These are phyloP conservation scores for Drosophila burlai DNA, from an alignment of 1,140 invertebrate species.

Conservation along the genomic window DNA sequence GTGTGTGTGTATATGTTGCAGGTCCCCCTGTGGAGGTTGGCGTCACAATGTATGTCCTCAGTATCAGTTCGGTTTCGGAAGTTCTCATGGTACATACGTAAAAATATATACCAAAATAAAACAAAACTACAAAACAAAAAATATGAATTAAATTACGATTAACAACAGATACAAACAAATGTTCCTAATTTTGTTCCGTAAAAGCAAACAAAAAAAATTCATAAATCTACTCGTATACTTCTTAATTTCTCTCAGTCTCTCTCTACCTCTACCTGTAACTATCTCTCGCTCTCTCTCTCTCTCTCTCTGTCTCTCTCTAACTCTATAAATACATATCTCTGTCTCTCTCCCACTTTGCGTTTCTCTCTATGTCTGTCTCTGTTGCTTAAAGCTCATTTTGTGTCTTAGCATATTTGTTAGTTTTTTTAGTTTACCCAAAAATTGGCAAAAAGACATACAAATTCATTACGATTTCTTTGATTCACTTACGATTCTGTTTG, in stretches of 20 bases:
- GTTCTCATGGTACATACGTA: constrained; percentile 95
- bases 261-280: constrained; percentile 48
- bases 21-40: constrained; percentile 97
- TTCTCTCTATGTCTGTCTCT: constrained; percentile 53
- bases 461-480: constrained; percentile 48
- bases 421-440: constrained; percentile 46
- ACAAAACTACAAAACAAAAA: constrained; percentile 34
- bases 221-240: constrained; percentile 70
- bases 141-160: constrained; percentile 45
- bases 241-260: constrained; percentile 68
- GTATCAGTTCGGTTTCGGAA: constrained; percentile 99
- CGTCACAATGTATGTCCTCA: constrained; percentile 99
- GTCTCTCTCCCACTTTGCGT: constrained; percentile 46
- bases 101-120: constrained; percentile 49
- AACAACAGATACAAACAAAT: constrained; percentile 53
- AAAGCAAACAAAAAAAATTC: constrained; percentile 56
- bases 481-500: constrained; percentile 38
- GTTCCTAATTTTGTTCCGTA: constrained; percentile 35
- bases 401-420: constrained; percentile 56
- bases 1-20: constrained; percentile 89
- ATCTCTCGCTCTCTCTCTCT: constrained; percentile 43
- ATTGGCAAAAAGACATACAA: constrained; percentile 52
- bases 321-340: constrained; percentile 26
- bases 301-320: constrained; percentile 38
- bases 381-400: constrained; percentile 70